Conservation (phyloP, 2,888 invertebrate genomes). For the Tanytarsus gracilentus region DNA sequence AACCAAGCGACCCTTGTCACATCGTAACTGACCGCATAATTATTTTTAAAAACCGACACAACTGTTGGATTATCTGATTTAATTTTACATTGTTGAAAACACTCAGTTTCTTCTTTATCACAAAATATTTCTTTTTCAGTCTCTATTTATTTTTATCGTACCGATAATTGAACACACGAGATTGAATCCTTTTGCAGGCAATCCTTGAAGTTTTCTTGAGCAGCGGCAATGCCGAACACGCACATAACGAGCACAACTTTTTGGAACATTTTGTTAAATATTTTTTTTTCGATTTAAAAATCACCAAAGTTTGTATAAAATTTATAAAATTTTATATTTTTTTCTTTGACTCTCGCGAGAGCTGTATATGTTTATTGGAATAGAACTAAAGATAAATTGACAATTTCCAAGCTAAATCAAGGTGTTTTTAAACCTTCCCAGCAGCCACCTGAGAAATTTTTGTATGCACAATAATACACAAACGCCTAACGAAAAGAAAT, state of each 20-base stretch:
- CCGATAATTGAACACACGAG: conserved; percentile 53
- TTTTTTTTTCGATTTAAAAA: conserved; percentile 9
- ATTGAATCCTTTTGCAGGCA: conserved; percentile 55
- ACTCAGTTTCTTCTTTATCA: neutral
- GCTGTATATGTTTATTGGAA: conserved; percentile 28
- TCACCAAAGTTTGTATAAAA: conserved; percentile 9
- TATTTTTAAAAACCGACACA: too few relatives aligned
- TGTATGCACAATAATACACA: conserved; percentile 24
- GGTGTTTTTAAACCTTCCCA: conserved; percentile 29
- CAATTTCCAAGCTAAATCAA: conserved; percentile 29
- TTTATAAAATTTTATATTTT: conserved; percentile 23
- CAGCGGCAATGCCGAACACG: conserved; percentile 13
- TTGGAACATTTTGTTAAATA: conserved; percentile 36
- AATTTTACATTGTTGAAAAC: conserved; percentile 33
- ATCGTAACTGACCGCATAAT: too few relatives aligned
- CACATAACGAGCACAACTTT: conserved; percentile 31
- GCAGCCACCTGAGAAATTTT: conserved; percentile 24
- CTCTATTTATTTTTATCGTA: conserved; percentile 38
- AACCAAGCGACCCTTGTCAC: too few relatives aligned
- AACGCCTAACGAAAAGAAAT: conserved; percentile 16
- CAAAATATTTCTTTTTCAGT: too few relatives aligned
- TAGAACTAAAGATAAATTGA: conserved; percentile 30
- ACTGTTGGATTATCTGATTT: neutral
- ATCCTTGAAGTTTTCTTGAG: conserved; percentile 41
- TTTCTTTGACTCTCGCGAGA: conserved; percentile 1